Base-by-base conservation (phyloP, 2,888 invertebrate species). In the Neoscelio sp. region DNA sequence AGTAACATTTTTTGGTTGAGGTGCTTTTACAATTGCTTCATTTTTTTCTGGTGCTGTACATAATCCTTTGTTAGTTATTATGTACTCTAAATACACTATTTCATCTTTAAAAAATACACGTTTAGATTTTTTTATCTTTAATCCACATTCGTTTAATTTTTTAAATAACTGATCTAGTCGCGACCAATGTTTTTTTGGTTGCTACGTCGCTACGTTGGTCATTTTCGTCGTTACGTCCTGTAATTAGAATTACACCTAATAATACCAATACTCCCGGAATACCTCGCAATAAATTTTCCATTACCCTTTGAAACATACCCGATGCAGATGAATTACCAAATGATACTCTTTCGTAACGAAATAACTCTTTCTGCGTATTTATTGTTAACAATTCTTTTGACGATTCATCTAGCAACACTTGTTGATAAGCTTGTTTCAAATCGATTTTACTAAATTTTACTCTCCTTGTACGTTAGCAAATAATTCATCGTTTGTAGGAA, bases 221-320 rank as follows among this genome's bases (percentile, higher is more conserved):
- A n/a, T n/a, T n/a, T 52, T 80, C 70, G 46, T 77, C 8, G 28
- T 73, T 64, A 58, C 82, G 1, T 85, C 89, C 83, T 77, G 28
- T 85, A n/a, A 91, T 78, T 1, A 89, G 48, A 35, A 91, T 89
- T 80, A 90, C 90, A 82, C 90, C 90, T 15, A 87, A 87, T 48
- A 86, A 85, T 67, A 88, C 89, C 20, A 88, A 64, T 2, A 83
- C 85, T 0, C 89, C 89, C 26, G 87, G 82, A 17, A 88, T 88
- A 5, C 80, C 82, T 44, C 73, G 26, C 1, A 91, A 54, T 1
- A 91, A 56, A 18, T 65, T 30, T 35, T 86, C 84, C 74, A 86
- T 85, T 17, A 82, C 70, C 35, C 82, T 82, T 58, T 88, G 86
- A 78, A 88, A 89, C 10, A 85, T 77, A 30, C 86, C 86, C 17